Conservation (phyloP, 1,140 invertebrate genomes). For the Caerostris darwini region DNA sequence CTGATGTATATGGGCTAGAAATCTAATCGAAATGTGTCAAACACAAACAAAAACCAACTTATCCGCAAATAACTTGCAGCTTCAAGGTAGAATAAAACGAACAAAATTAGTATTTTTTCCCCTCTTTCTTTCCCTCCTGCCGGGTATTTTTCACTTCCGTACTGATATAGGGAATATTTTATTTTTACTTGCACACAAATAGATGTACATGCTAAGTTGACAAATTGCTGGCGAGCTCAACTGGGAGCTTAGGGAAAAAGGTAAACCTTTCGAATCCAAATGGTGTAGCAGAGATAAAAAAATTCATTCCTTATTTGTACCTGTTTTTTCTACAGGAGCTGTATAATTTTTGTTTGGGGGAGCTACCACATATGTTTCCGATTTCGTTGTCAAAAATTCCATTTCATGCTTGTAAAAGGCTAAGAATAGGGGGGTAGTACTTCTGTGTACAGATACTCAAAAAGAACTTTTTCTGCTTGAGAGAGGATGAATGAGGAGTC, state of each 20-base stretch:
- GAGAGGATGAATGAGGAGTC: no score
- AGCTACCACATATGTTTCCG: slow-evolving; percentile 24
- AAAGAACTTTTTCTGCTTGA: no score
- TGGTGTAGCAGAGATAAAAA: slow-evolving; percentile 6
- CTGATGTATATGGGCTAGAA: no score
- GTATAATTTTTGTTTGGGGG: slow-evolving; percentile 34
- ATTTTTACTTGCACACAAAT: no score
- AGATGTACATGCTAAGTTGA: slow-evolving; percentile 9
- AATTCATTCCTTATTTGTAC: slow-evolving; percentile 22
- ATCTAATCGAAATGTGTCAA: no score
- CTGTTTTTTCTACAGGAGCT: not conserved
- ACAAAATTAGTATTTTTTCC: not conserved
- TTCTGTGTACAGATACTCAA: not conserved
- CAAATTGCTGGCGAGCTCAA: not conserved
- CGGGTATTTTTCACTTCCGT: not conserved
- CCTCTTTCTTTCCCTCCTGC: not conserved
- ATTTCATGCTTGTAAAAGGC: slow-evolving; percentile 19
- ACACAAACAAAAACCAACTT: no score
- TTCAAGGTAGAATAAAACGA: no score
- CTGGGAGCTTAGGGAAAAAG: not conserved
- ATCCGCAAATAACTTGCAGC: no score
- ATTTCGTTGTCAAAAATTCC: slow-evolving; percentile 7
- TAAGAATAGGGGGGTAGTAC: not conserved
- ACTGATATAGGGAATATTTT: not conserved
- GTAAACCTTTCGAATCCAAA: not conserved